Percentiles rank a stretch among this genome's conserved stretches.
Evolutionary conservation across 2,888 invertebrate species (phyloP).

Genomic region (Melipona beecheii): DNA sequence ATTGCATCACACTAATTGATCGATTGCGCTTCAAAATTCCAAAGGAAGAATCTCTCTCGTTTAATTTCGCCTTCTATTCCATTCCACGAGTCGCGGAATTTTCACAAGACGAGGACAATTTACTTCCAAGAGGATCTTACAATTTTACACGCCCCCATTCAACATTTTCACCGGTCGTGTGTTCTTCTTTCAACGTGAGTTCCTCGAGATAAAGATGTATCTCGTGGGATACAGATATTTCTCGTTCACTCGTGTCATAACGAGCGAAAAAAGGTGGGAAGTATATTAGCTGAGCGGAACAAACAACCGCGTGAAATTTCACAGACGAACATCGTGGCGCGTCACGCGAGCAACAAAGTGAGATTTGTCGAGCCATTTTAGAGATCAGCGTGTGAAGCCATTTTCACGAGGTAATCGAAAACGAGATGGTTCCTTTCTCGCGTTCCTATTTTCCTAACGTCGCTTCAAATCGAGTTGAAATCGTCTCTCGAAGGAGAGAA

Average conservation of each 20-base stretch:
- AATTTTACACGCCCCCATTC: not conserved
- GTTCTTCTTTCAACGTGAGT: not conserved
- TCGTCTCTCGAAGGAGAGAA: not conserved
- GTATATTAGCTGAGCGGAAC: slow-evolving; percentile 49
- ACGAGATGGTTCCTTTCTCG: not conserved
- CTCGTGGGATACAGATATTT: not conserved
- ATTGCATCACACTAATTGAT: not conserved
- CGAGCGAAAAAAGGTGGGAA: slow-evolving; percentile 22
- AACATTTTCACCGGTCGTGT: too few species aligned
- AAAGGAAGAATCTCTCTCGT: not conserved
- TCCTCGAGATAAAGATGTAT: slow-evolving; percentile 1
- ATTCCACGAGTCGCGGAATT: not conserved
- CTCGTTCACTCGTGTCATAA: slow-evolving; percentile 28
- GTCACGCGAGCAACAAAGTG: slow-evolving; percentile 51
- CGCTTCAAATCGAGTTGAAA: not conserved
- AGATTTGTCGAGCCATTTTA: slow-evolving; percentile 58
- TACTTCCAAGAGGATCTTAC: not conserved
- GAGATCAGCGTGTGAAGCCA: slow-evolving; percentile 13
- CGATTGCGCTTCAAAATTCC: not conserved
- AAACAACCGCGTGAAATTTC: slow-evolving; percentile 35
- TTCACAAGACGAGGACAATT: not conserved
- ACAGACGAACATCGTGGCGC: slow-evolving; percentile 8
- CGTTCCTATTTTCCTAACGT: not conserved
- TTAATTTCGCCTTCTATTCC: not conserved
- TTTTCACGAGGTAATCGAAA: not conserved